Conservation (phyloP, 92 coral and sea anemone genomes). For the Porites divaricata region DNA sequence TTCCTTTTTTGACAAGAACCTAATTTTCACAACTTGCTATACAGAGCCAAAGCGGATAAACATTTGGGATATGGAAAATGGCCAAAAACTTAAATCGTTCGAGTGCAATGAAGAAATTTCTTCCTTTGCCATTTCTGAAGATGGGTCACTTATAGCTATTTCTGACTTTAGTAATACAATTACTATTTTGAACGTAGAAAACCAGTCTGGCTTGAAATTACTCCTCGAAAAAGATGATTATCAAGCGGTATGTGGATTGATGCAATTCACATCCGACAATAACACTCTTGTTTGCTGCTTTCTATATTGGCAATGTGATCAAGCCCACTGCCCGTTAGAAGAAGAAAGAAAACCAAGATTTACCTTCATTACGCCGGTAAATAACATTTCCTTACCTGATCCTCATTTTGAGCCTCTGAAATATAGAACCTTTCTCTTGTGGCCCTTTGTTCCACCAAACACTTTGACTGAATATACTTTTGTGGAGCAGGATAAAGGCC, state of each 20-base stretch:
- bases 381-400: neutral
- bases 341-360: neutral
- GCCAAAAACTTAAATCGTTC: neutral
- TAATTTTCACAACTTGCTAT: neutral
- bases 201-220: accelerated
- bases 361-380: neutral
- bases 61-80: conserved; percentile 16
- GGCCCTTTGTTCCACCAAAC: conserved; percentile 6
- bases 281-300: neutral
- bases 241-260: neutral
- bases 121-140: neutral
- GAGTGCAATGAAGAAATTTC: neutral
- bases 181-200: neutral
- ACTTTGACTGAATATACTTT: neutral
- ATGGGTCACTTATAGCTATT: neutral
- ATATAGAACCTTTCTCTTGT: neutral
- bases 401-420: neutral
- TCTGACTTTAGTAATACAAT: neutral
- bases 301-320: neutral
- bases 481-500: too few species aligned
- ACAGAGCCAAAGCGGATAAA: neutral
- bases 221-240: too few species aligned
- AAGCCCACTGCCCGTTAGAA: too few species aligned
- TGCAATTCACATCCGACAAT: conserved; percentile 3
- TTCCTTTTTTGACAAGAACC: neutral